Evolutionary conservation across 2,888 invertebrate genomes (phyloP).

Genomic region (Dolomedes plantarius): DNA sequence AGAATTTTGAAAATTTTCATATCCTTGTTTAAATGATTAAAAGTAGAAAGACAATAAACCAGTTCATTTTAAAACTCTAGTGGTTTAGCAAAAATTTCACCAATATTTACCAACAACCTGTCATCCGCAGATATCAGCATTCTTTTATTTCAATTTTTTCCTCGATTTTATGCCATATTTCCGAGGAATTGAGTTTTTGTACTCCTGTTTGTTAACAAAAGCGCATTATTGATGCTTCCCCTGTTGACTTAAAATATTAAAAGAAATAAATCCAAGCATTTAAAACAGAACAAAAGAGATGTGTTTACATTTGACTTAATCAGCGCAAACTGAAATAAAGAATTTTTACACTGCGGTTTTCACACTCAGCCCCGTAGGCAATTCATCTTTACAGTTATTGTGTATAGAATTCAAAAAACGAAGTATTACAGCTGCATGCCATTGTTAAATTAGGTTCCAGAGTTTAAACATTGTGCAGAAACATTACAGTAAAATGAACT

Average conservation of each 20-base stretch:
- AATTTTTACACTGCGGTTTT: constrained; percentile 2
- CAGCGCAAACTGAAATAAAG: neutral
- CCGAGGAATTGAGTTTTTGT: no score
- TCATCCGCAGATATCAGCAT: no score
- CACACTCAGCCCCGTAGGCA: neutral
- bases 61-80: no score
- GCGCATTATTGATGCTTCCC: constrained; percentile 1
- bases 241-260: constrained; percentile 4
- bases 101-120: no score
- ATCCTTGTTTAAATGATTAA: no score
- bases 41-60: no score
- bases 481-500: neutral
- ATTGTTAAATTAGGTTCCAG: constrained; percentile 17
- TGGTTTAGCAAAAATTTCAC: no score
- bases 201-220: neutral
- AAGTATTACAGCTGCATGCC: neutral
- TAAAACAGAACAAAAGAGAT: constrained; percentile 11
- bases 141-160: no score
- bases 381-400: constrained; percentile 8
- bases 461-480: constrained; percentile 17
- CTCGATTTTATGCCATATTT: no score
- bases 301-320: constrained; percentile 11
- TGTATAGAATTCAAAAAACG: neutral
- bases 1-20: no score
- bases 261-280: neutral